Evolutionary conservation across 2,888 invertebrate species (phyloP).

Genomic region (Nephrocerus scutellatus): DNA sequence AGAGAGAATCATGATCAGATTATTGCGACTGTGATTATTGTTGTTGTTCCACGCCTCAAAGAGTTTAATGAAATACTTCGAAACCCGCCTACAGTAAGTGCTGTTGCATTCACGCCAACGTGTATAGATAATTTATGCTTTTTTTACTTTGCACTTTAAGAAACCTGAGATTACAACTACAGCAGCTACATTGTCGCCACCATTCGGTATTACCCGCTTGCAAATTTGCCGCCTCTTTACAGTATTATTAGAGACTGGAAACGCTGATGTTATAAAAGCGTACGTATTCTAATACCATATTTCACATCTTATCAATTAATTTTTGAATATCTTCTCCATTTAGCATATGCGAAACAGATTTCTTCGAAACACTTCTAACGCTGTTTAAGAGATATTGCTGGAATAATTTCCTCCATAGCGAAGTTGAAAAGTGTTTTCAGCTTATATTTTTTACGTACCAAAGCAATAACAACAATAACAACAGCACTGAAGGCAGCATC

Average conservation of each 20-base stretch:
- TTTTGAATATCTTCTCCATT: too few relatives aligned
- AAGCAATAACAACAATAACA: constrained; percentile 40
- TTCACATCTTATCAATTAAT: background rate
- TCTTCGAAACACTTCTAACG: constrained; percentile 63
- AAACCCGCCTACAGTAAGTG: constrained; percentile 63
- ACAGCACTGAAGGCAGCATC: constrained; percentile 29
- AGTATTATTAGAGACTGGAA: constrained; percentile 66
- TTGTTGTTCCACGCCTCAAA: constrained; percentile 60
- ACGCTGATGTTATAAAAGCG: constrained; percentile 63
- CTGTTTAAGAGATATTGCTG: constrained; percentile 83
- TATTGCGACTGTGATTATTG: constrained; percentile 56
- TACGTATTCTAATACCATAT: constrained; percentile 36
- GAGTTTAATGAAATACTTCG: constrained; percentile 60
- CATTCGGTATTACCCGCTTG: constrained; percentile 72
- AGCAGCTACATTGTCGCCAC: constrained; percentile 63
- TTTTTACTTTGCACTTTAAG: constrained; percentile 26
- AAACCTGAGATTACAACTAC: constrained; percentile 63
- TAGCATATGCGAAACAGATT: constrained; percentile 50
- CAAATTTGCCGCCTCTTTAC: constrained; percentile 74
- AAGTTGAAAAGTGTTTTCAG: constrained; percentile 72
- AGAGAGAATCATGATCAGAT: constrained; percentile 55
- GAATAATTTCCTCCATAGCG: constrained; percentile 94
- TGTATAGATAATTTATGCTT: background rate
- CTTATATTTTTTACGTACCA: constrained; percentile 55
- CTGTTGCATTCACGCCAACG: background rate